phyloP scores from a whole-genome alignment of 1,140 invertebrate genomes.

The Sitodiplosis mosellana region DNA sequence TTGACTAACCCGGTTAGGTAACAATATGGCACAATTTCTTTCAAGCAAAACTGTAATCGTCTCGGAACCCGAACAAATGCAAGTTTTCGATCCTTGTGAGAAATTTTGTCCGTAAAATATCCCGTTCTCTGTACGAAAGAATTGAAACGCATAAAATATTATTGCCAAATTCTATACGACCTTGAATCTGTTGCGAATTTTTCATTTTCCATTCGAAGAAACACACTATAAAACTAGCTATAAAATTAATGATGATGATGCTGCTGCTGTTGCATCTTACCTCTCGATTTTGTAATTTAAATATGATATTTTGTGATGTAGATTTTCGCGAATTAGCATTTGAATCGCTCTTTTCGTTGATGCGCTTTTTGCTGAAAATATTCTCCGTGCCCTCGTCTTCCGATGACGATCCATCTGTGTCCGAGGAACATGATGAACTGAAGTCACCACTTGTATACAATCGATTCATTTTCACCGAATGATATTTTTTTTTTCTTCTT shows the following conservation, averaged over 20 bases:
- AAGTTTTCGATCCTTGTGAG: constrained; percentile 20
- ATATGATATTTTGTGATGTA: not conserved
- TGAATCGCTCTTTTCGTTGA: not conserved
- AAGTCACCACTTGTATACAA: constrained; percentile 28
- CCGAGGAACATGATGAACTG: not conserved
- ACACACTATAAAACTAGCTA: not conserved
- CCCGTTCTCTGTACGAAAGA: constrained; percentile 5
- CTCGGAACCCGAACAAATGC: constrained; percentile 38
- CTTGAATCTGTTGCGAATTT: not conserved
- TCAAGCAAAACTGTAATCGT: constrained; percentile 36
- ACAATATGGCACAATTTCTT: constrained; percentile 32
- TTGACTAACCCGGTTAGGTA: constrained; percentile 23
- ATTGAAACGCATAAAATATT: not conserved
- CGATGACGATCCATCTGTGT: not conserved
- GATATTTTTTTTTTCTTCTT: constrained; percentile 1
- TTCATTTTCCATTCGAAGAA: not conserved
- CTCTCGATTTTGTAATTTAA: not conserved
- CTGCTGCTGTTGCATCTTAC: not conserved
- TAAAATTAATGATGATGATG: no score
- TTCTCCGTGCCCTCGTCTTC: not conserved
- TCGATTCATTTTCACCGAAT: constrained; percentile 27
- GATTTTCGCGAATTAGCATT: not conserved
- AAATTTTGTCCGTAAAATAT: constrained; percentile 16
- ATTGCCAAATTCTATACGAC: not conserved
- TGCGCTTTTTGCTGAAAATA: not conserved